Evolutionary conservation across 2,797 vertebrate genomes (phyloP), one percentile per base, ranked within the genome.

Genomic region (Phataginus tetradactyla): DNA sequence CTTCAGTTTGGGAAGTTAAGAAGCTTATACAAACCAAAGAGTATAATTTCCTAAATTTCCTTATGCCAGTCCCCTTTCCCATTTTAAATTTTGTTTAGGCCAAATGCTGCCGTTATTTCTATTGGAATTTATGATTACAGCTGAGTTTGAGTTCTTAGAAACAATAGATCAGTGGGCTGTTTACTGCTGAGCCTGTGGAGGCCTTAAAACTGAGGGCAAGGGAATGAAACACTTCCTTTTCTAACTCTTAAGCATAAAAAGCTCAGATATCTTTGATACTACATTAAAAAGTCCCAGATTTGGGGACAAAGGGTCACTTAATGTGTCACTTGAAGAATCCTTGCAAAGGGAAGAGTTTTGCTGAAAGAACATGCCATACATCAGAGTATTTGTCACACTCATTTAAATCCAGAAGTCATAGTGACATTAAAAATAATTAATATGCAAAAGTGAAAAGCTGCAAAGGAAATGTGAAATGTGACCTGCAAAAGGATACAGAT

Each of bases 251-350:
- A 77, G 9, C 17, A 0, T 68, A 92, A 95, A 72, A 71, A 71
- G 17, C 66, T 97, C 1, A 45, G 86, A 37, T 96, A 86, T 75
- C 74, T 87, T 71, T 95, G n/a, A 95, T 92, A 89, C 37, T 59
- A 66, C 13, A 14, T 83, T 89, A 66, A 93, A 77, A 66, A 12
- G 92, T 77, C 17, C 37, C 90, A 93, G 66, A 86, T 97, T 98
- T 94, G 39, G 86, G 87, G 84, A 93, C 55, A 98, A 92, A 92
- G 69, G 86, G 97, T 98, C 96, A 98, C 78, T 63, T 29, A 83
- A 97, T 97, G 90, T 18, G 0, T 72, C 25, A 93, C 88, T 98
- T 97, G 97, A 98, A 96, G 94, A 98, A 98, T 97, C 96, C 96
- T 97, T 97, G 97, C 90, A 93, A 97, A 96, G 95, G 96, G 74